phyloP scores from a whole-genome alignment of 2,113 vertebrate species.

The Caranx ignobilis region DNA sequence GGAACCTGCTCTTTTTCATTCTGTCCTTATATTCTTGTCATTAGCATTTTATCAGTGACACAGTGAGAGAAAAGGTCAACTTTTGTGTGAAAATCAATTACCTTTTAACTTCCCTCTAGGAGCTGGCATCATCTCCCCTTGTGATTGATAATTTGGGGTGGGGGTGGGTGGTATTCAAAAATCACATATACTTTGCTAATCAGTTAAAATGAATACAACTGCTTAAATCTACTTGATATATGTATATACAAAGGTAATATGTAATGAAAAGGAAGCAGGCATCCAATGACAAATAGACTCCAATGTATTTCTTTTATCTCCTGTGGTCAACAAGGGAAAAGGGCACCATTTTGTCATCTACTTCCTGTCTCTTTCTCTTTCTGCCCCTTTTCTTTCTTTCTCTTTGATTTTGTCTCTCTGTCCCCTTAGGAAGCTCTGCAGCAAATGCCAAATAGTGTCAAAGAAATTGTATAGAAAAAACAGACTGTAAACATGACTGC shows the following conservation, averaged over 20 bases:
- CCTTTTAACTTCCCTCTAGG: constrained; percentile 33
- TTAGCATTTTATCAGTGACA: constrained; percentile 68
- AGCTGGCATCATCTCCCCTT: constrained; percentile 27
- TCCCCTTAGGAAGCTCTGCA: constrained; percentile 39
- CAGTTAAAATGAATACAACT: constrained; percentile 22
- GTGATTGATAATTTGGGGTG: constrained; percentile 49
- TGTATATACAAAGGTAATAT: background rate
- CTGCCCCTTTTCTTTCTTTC: constrained; percentile 28
- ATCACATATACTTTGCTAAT: constrained; percentile 17
- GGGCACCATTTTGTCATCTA: background rate
- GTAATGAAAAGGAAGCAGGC: constrained; percentile 18
- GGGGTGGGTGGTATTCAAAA: constrained; percentile 32
- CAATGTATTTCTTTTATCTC: constrained; percentile 22
- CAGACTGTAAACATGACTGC: constrained; percentile 16
- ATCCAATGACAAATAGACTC: constrained; percentile 38
- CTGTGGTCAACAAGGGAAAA: background rate
- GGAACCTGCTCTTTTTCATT: constrained; percentile 46
- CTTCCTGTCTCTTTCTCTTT: constrained; percentile 10
- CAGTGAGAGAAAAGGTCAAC: constrained; percentile 59
- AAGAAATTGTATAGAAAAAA: constrained; percentile 43
- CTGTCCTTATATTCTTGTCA: constrained; percentile 29
- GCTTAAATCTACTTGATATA: constrained; percentile 5
- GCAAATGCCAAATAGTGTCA: constrained; percentile 65
- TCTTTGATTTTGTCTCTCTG: constrained; percentile 27
- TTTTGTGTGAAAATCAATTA: constrained; percentile 68